Percentiles rank a stretch among this genome's conserved stretches.
Conservation (phyloP, 30 jellyfish, hydroid and myxozoan species). For the Hydractinia echinata region DNA sequence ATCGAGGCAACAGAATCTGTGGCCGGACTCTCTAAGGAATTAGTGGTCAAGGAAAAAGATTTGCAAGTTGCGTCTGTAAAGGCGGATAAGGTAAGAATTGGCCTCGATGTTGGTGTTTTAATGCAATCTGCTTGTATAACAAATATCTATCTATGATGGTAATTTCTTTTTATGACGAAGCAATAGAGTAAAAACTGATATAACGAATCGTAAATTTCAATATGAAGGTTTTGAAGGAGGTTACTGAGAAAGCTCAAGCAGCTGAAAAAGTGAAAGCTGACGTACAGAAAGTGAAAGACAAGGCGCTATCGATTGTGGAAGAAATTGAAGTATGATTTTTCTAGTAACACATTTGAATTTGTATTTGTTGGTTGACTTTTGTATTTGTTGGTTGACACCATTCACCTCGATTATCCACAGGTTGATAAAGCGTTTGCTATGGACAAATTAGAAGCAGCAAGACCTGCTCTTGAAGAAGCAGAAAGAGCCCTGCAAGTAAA, state of each 20-base stretch:
- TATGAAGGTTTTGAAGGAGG: slow-evolving; percentile 75
- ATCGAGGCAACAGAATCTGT: slow-evolving; percentile 97
- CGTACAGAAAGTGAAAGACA: slow-evolving; percentile 94
- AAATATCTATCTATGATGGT: not conserved
- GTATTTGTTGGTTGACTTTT: not conserved
- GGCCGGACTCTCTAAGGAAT: slow-evolving; percentile 73
- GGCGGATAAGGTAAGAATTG: slow-evolving; percentile 70
- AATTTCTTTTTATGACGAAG: not conserved
- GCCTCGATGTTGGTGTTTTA: not conserved
- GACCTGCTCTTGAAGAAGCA: slow-evolving; percentile 95
- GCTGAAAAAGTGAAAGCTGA: slow-evolving; percentile 95
- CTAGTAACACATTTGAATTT: not conserved
- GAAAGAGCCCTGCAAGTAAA: slow-evolving; percentile 88
- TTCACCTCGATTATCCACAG: slow-evolving; percentile 25
- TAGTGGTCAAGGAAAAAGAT: slow-evolving; percentile 91
- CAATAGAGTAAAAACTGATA: not conserved
- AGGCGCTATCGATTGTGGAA: slow-evolving; percentile 85
- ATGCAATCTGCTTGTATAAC: not conserved
- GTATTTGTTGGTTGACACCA: no score
- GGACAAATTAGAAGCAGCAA: slow-evolving; percentile 79
- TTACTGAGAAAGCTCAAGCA: slow-evolving; percentile 95
- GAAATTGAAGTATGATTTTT: slow-evolving; percentile 63
- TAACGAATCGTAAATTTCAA: not conserved
- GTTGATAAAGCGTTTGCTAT: slow-evolving; percentile 83
- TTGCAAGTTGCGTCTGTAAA: slow-evolving; percentile 75